Evolutionary conservation across 2,797 vertebrate species (phyloP).

Genomic region (Pseudochromis fuscus): DNA sequence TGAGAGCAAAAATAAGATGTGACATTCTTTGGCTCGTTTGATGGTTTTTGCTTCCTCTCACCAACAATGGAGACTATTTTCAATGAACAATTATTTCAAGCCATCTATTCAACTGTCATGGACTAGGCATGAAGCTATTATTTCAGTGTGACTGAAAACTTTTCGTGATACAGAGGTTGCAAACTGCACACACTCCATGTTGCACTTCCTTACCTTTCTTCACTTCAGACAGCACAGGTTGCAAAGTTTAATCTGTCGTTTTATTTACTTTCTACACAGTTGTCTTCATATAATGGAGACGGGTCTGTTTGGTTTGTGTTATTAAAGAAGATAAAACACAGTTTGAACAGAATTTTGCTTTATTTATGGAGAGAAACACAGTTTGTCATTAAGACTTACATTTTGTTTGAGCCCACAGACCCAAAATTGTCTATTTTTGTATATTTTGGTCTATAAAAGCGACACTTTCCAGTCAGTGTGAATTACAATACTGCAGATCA

Average conservation of each 20-base stretch:
- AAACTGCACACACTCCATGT: too few relatives aligned
- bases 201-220: neutral
- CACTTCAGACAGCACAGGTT: neutral
- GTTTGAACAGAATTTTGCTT: constrained; percentile 84
- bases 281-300: neutral
- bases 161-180: too few relatives aligned
- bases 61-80: constrained; percentile 26
- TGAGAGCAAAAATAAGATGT: neutral
- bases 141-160: constrained; percentile 2
- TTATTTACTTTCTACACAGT: neutral
- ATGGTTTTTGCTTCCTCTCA: neutral
- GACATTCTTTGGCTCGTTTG: neutral
- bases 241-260: neutral
- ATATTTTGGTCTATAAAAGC: constrained; percentile 87
- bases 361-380: constrained; percentile 88
- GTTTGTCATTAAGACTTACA: constrained; percentile 99
- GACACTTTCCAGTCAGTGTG: constrained; percentile 90
- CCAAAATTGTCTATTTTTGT: constrained; percentile 91
- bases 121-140: constrained; percentile 2
- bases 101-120: constrained; percentile 18
- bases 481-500: constrained; percentile 88
- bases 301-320: neutral
- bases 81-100: neutral
- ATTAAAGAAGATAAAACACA: constrained; percentile 40
- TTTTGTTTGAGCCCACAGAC: constrained; percentile 99